Conservation (phyloP, 2,888 invertebrate species). For the Ophion costatus region DNA sequence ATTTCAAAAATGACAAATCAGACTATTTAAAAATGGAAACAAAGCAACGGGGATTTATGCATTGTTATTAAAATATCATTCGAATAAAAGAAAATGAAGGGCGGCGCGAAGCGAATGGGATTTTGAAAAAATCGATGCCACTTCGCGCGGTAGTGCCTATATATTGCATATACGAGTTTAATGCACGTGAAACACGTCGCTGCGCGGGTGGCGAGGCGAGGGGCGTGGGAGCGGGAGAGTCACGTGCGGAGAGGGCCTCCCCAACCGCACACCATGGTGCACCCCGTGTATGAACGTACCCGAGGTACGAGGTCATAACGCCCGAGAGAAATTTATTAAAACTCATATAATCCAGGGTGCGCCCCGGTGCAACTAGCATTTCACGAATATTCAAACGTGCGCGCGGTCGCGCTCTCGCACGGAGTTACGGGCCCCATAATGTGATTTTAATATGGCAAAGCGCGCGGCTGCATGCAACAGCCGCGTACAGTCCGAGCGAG, state of each 20-base stretch:
- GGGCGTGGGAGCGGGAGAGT: background rate
- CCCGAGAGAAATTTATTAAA: conserved; percentile 72
- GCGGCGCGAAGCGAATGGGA: too few species aligned
- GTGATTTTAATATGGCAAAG: conserved; percentile 71
- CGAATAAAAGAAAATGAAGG: too few species aligned
- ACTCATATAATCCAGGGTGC: conserved; percentile 69
- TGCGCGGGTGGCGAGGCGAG: background rate
- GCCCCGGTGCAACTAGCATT: conserved; percentile 53
- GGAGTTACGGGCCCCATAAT: conserved; percentile 66
- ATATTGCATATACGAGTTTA: background rate
- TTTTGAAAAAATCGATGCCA: background rate
- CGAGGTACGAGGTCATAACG: conserved; percentile 45
- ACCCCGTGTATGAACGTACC: background rate
- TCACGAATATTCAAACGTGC: conserved; percentile 66
- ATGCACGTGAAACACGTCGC: conserved; percentile 4
- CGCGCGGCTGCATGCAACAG: conserved; percentile 58
- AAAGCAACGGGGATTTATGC: too few species aligned
- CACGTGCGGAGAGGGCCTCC: background rate
- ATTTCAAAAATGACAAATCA: background rate
- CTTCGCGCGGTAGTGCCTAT: background rate
- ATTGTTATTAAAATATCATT: too few species aligned
- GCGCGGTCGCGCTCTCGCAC: conserved; percentile 26
- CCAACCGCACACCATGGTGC: conserved; percentile 12
- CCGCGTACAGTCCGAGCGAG: conserved; percentile 17
- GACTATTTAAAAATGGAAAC: too few species aligned